These are phyloP conservation scores for Hemiprocne comata DNA, from an alignment of 2,113 vertebrate species.

Conservation along the genomic window DNA sequence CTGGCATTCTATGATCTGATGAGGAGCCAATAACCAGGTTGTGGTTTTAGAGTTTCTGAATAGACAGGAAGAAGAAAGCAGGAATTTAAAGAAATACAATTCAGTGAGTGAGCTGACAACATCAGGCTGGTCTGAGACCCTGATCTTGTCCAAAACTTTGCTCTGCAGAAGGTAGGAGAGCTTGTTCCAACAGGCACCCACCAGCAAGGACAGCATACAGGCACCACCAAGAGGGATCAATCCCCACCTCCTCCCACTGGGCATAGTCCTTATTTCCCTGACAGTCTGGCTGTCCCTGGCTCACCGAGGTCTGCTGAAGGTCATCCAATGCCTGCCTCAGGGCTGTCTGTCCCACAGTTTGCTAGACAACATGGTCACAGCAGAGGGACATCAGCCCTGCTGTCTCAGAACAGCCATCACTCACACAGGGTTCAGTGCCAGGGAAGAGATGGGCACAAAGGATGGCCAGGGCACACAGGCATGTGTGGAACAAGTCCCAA, in stretches of 20 bases:
- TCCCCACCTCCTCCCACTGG: background rate
- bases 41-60: background rate
- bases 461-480: background rate
- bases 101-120: background rate
- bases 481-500: background rate
- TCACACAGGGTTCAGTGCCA: no score
- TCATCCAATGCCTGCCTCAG: rapidly evolving
- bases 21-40: background rate
- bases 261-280: background rate
- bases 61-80: background rate
- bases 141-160: background rate
- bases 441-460: background rate
- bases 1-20: background rate
- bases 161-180: background rate
- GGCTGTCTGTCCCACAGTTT: background rate
- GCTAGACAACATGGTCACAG: rapidly evolving
- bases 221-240: background rate
- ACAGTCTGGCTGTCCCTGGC: background rate
- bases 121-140: background rate
- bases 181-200: background rate
- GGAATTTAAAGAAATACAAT: background rate
- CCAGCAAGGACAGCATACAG: background rate
- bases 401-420: background rate
- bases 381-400: background rate
- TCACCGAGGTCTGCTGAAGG: background rate